Conservation (phyloP, 2,113 vertebrate species). For the Percina caprodes region DNA sequence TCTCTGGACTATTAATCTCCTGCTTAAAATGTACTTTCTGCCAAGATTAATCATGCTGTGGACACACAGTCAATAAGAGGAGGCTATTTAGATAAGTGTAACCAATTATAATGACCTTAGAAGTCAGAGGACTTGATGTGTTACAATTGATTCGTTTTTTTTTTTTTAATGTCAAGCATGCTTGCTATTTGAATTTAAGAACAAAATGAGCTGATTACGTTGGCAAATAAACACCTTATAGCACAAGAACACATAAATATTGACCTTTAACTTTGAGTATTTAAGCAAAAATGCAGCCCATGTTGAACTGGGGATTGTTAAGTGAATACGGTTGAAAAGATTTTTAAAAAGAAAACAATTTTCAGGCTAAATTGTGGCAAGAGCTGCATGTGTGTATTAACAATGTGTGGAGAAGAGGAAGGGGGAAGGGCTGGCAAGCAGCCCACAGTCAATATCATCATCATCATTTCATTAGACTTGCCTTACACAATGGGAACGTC, state of each 20-base stretch:
- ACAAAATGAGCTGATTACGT: not conserved
- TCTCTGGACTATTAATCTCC: slow-evolving; percentile 67
- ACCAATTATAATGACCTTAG: slow-evolving; percentile 72
- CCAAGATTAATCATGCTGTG: slow-evolving; percentile 65
- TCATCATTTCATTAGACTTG: slow-evolving; percentile 80
- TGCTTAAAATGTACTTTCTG: slow-evolving; percentile 57
- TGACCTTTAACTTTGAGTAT: not conserved
- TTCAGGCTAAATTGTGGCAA: not conserved
- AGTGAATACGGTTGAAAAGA: not conserved
- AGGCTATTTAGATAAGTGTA: slow-evolving; percentile 74
- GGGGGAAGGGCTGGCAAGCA: slow-evolving; percentile 40
- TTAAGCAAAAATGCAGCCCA: not conserved
- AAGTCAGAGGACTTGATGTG: slow-evolving; percentile 52
- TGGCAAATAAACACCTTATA: slow-evolving; percentile 1
- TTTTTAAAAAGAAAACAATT: slow-evolving; percentile 2
- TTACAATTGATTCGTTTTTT: slow-evolving; percentile 52
- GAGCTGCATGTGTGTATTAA: slow-evolving; percentile 17
- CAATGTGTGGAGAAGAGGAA: slow-evolving; percentile 12
- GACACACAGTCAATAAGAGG: slow-evolving; percentile 62
- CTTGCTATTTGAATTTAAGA: slow-evolving; percentile 26
- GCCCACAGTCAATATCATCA: slow-evolving; percentile 75
- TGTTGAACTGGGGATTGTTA: not conserved
- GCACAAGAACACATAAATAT: not conserved
- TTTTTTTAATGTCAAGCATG: slow-evolving; percentile 30
- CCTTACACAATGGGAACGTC: slow-evolving; percentile 74